These are phyloP conservation scores for Rachycentron canadum DNA, from an alignment of 2,797 vertebrate species.

Conservation along the genomic window DNA sequence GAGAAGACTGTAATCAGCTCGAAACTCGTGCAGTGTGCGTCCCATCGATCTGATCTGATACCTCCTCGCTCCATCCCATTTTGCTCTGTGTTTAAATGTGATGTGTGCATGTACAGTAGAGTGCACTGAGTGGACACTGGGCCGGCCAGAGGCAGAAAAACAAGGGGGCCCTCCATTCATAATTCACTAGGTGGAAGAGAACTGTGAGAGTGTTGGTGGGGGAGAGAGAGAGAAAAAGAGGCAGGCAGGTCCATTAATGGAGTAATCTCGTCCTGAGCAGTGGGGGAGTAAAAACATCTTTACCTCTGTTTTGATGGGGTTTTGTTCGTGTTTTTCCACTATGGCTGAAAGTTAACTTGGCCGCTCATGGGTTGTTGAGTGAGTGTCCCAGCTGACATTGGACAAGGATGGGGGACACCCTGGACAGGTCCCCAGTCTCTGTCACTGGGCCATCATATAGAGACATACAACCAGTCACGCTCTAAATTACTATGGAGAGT, in stretches of 20 bases:
- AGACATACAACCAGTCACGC: no score
- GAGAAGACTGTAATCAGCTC: background rate
- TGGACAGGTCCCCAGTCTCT: no score
- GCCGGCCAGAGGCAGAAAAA: constrained; percentile 76
- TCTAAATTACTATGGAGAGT: no score
- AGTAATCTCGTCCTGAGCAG: constrained; percentile 73
- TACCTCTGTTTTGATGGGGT: constrained; percentile 53
- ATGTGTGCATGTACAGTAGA: constrained; percentile 74
- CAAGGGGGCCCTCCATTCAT: constrained; percentile 84
- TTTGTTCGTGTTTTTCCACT: constrained; percentile 47
- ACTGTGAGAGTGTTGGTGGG: constrained; percentile 66
- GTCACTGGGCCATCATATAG: no score
- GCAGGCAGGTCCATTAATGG: constrained; percentile 79
- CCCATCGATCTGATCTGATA: constrained; percentile 44
- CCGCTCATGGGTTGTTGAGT: background rate
- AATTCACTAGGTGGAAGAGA: constrained; percentile 84
- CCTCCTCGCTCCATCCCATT: constrained; percentile 23
- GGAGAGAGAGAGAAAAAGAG: constrained; percentile 30
- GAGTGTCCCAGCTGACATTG: no score
- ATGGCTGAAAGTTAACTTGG: constrained; percentile 30
- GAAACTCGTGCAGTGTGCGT: background rate
- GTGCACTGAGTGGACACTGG: constrained; percentile 80
- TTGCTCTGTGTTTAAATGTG: constrained; percentile 56
- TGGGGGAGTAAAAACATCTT: constrained; percentile 66
- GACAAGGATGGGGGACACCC: no score